Evolutionary conservation across 2,797 vertebrate genomes (phyloP).

Genomic region (Phoeniculus purpureus): DNA sequence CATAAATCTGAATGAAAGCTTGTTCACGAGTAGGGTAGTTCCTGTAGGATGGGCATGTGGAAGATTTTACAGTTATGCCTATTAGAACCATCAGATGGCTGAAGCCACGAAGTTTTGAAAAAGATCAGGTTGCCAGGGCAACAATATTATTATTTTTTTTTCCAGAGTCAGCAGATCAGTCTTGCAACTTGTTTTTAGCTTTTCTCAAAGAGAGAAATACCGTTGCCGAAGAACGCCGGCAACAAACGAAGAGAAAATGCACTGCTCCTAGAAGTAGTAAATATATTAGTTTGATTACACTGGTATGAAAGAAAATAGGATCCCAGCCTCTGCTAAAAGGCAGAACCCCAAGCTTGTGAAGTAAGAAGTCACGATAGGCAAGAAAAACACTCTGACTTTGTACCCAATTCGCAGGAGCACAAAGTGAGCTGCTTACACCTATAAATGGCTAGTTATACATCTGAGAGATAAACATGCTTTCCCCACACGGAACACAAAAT

Average conservation of each 20-base stretch:
- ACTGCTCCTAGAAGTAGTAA: slow-evolving; percentile 1
- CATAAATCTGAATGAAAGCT: not conserved
- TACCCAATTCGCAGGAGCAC: not conserved
- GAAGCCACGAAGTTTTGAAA: slow-evolving; percentile 24
- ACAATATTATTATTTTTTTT: not conserved
- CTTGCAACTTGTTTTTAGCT: slow-evolving; percentile 48
- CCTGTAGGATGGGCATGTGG: not conserved
- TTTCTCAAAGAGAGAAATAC: slow-evolving; percentile 20
- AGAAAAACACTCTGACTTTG: not conserved
- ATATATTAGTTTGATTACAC: not conserved
- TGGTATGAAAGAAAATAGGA: not conserved
- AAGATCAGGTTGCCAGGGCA: slow-evolving; percentile 41
- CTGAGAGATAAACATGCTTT: not conserved
- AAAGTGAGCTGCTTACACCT: not conserved
- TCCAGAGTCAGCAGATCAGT: slow-evolving; percentile 56
- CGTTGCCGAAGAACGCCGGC: not conserved
- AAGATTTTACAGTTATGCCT: not conserved
- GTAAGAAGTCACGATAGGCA: not conserved
- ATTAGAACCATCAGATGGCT: not conserved
- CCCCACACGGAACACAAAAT: not conserved
- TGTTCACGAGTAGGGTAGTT: not conserved
- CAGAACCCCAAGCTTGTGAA: not conserved
- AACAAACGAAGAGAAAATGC: not conserved
- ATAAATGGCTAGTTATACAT: not conserved
- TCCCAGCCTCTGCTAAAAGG: not conserved